Percentiles rank a stretch among this genome's conserved stretches.
Conservation (phyloP, 2,797 vertebrate genomes). For the Protosalanx chinensis region DNA sequence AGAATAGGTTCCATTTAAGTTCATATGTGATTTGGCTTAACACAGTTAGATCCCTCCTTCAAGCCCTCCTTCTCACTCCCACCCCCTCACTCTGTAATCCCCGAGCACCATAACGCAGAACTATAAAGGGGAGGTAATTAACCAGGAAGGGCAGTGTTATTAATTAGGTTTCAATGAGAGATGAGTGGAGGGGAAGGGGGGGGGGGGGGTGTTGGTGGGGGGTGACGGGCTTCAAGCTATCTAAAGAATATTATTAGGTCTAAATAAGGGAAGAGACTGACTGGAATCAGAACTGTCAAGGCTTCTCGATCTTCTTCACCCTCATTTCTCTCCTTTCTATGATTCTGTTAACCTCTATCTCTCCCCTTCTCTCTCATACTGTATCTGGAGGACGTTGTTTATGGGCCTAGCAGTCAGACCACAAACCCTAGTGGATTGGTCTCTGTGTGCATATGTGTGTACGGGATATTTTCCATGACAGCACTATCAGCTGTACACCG, state of each 20-base stretch:
- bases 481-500: not conserved
- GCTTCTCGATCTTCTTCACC: not conserved
- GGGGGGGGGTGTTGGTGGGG: not conserved
- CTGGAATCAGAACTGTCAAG: constrained; percentile 25
- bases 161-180: constrained; percentile 68
- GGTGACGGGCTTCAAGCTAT: constrained; percentile 37
- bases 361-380: not conserved
- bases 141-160: constrained; percentile 65
- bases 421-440: constrained; percentile 3
- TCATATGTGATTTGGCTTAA: constrained; percentile 69
- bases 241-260: constrained; percentile 53
- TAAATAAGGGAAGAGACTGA: constrained; percentile 38
- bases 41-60: constrained; percentile 59
- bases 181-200: constrained; percentile 34
- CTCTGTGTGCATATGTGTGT: constrained; percentile 7
- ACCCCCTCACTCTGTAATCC: constrained; percentile 37
- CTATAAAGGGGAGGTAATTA: constrained; percentile 73
- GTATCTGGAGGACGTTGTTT: constrained; percentile 8
- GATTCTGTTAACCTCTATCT: not conserved
- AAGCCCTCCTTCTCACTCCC: constrained; percentile 7
- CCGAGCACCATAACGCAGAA: constrained; percentile 49
- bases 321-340: constrained; percentile 9
- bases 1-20: constrained; percentile 66
- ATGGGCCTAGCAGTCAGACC: constrained; percentile 14
- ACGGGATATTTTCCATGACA: not conserved